These are phyloP conservation scores for Phthorimaea operculella DNA, from an alignment of 1,140 invertebrate genomes.

Conservation along the genomic window DNA sequence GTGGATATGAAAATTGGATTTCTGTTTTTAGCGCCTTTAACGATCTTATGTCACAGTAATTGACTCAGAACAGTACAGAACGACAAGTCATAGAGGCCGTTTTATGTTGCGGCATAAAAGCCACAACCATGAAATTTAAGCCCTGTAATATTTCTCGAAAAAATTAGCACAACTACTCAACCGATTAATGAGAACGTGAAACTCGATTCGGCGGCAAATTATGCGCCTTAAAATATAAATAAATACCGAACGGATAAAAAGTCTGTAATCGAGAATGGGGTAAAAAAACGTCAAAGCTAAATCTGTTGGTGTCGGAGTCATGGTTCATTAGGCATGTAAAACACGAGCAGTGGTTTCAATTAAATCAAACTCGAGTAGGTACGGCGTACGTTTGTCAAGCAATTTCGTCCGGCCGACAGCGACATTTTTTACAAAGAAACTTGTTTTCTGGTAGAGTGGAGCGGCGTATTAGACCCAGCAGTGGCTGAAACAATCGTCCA, in stretches of 20 bases:
- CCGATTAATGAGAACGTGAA: conserved; percentile 60
- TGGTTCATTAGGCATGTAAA: conserved; percentile 46
- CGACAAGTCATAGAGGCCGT: conserved; percentile 23
- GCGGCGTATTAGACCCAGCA: conserved; percentile 29
- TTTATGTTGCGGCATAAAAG: conserved; percentile 45
- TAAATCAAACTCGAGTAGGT: conserved; percentile 35
- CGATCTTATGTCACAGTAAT: conserved; percentile 27
- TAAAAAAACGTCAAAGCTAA: conserved; percentile 43
- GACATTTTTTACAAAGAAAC: conserved; percentile 20
- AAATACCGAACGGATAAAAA: conserved; percentile 49
- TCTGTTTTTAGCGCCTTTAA: conserved; percentile 7
- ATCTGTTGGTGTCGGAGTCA: conserved; percentile 29
- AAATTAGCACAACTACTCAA: conserved; percentile 62
- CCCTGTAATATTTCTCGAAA: conserved; percentile 49
- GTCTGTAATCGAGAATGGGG: conserved; percentile 41
- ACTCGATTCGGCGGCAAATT: conserved; percentile 49
- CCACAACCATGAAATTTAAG: conserved; percentile 45
- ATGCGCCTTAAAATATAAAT: conserved; percentile 53
- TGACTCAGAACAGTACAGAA: conserved; percentile 17
- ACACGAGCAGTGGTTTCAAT: conserved; percentile 54
- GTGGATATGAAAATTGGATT: conserved; percentile 1
- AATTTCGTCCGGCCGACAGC: conserved; percentile 19
- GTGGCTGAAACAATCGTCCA: conserved; percentile 49
- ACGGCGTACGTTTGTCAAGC: conserved; percentile 5
- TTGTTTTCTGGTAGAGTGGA: conserved; percentile 32